Evolutionary conservation across 2,797 vertebrate species (phyloP).

Genomic region (Micromesistius poutassou): DNA sequence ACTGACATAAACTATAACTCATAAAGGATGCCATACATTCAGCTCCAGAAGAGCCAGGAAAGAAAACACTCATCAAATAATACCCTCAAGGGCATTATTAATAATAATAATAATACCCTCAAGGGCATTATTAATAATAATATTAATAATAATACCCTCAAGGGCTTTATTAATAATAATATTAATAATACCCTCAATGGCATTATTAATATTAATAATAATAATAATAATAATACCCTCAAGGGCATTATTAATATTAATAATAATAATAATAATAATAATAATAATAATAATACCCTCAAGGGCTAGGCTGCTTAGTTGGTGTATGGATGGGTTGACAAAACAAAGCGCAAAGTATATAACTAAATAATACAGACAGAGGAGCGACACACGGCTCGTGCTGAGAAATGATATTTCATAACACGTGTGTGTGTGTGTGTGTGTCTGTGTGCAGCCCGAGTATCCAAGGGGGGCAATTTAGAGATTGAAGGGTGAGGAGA

Average conservation of each 20-base stretch:
- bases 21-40: background rate
- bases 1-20: background rate
- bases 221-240: too few species aligned
- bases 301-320: background rate
- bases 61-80: background rate
- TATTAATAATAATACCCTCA: too few species aligned
- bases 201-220: too few species aligned
- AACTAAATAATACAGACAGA: background rate
- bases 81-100: background rate
- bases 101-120: too few species aligned
- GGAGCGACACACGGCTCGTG: background rate
- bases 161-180: too few species aligned
- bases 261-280: too few species aligned
- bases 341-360: background rate
- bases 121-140: too few species aligned
- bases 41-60: background rate
- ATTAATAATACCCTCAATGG: too few species aligned
- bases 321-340: background rate
- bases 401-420: background rate
- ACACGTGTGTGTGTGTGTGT: background rate
- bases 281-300: background rate
- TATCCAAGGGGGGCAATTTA: conserved; percentile 5
- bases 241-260: too few species aligned
- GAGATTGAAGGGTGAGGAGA: conserved; percentile 6
- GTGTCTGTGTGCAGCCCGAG: background rate